These are phyloP conservation scores for Trichonephila clavipes DNA, from an alignment of 1,140 invertebrate genomes.

Conservation along the genomic window DNA sequence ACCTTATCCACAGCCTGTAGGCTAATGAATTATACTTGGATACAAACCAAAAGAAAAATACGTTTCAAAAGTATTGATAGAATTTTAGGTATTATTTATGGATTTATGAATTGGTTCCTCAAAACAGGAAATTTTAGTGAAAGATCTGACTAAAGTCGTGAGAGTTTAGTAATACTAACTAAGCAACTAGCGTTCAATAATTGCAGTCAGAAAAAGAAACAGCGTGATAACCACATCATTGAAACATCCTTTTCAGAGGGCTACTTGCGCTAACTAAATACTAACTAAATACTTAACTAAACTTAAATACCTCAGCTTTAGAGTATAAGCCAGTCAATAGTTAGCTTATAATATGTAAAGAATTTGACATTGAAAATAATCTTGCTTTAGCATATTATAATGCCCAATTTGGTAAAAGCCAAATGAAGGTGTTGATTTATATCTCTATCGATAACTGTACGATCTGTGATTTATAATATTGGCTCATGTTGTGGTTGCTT, in stretches of 20 bases:
- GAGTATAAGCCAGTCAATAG: not conserved
- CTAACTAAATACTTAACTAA: too few species aligned
- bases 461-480: not conserved
- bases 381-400: not conserved
- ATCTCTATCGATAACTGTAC: not conserved
- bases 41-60: too few species aligned
- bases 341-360: not conserved
- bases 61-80: too few species aligned
- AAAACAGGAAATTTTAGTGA: too few species aligned
- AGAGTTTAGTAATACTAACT: too few species aligned
- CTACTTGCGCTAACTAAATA: not conserved
- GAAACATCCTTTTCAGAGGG: not conserved
- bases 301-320: too few species aligned
- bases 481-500: not conserved
- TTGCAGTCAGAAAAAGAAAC: not conserved
- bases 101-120: too few species aligned
- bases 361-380: not conserved
- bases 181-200: not conserved
- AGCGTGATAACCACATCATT: not conserved
- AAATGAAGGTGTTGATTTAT: not conserved
- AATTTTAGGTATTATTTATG: too few species aligned
- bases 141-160: too few species aligned
- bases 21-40: too few species aligned
- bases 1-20: too few species aligned
- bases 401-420: not conserved